phyloP scores from a whole-genome alignment of 2,888 invertebrate species.

The Drosophila paracracens region DNA sequence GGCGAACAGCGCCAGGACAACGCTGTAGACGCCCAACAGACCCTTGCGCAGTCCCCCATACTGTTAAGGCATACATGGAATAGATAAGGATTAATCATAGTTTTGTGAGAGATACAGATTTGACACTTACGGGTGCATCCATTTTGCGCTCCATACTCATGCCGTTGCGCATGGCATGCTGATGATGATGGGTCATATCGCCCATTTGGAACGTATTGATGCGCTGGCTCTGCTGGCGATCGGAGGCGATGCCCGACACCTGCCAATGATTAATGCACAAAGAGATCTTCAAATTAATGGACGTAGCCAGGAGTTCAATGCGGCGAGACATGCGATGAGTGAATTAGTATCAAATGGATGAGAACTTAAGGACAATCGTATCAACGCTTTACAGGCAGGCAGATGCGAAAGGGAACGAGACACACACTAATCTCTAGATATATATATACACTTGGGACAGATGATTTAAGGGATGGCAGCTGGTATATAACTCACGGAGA shows the following conservation, averaged over 20 bases:
- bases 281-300: conserved; percentile 81
- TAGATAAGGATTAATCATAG: background rate
- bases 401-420: conserved; percentile 45
- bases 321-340: conserved; percentile 44
- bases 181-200: conserved; percentile 87
- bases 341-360: conserved; percentile 82
- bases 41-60: conserved; percentile 91
- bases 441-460: conserved; percentile 55
- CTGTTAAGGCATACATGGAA: conserved; percentile 85
- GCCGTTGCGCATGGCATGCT: conserved; percentile 86
- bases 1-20: conserved; percentile 89
- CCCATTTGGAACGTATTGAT: conserved; percentile 94
- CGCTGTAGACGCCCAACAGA: conserved; percentile 91
- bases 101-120: background rate
- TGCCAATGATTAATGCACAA: conserved; percentile 86
- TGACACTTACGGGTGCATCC: conserved; percentile 90
- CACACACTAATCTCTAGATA: conserved; percentile 19
- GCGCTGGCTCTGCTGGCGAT: conserved; percentile 89
- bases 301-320: conserved; percentile 61
- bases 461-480: conserved; percentile 33
- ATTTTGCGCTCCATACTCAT: conserved; percentile 90
- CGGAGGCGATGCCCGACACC: conserved; percentile 92
- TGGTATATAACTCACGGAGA: conserved; percentile 88
- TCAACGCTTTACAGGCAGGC: conserved; percentile 56
- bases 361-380: conserved; percentile 62